Evolutionary conservation across 2,888 invertebrate genomes (phyloP).

Genomic region (Lamellibrachia satsuma): DNA sequence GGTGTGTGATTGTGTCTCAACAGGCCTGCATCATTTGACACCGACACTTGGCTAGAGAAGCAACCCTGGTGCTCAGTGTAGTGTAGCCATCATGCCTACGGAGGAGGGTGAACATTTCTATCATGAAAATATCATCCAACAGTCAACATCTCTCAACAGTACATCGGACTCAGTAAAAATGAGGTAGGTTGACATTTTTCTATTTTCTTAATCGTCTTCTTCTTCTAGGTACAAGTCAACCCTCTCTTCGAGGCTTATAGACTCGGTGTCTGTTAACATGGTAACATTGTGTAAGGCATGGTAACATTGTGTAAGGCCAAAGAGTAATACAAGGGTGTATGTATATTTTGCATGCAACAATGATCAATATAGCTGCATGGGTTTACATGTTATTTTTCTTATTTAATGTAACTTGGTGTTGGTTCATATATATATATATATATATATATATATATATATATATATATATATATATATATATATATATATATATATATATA

Average conservation of each 20-base stretch:
- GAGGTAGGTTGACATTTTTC: background rate
- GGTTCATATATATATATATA: background rate
- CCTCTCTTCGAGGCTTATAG: too few species aligned
- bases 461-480: too few species aligned
- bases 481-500: too few species aligned
- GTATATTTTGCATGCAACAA: background rate
- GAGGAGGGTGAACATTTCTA: background rate
- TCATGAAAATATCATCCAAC: background rate
- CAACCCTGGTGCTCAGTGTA: background rate
- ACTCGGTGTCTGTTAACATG: background rate
- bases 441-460: too few species aligned
- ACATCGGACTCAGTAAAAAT: conserved; percentile 9
- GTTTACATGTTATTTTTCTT: background rate
- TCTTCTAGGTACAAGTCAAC: too few species aligned
- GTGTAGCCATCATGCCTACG: background rate
- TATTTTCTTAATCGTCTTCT: background rate
- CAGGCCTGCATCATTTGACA: background rate
- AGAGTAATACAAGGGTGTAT: background rate
- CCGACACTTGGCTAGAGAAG: background rate
- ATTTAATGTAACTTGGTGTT: background rate
- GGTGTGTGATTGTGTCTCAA: background rate
- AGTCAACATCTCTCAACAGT: background rate
- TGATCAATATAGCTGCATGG: background rate
- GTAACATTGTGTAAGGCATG: background rate
- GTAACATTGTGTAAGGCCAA: background rate